Evolutionary conservation across 2,888 invertebrate species (phyloP).

Genomic region (Eurytoma californica): DNA sequence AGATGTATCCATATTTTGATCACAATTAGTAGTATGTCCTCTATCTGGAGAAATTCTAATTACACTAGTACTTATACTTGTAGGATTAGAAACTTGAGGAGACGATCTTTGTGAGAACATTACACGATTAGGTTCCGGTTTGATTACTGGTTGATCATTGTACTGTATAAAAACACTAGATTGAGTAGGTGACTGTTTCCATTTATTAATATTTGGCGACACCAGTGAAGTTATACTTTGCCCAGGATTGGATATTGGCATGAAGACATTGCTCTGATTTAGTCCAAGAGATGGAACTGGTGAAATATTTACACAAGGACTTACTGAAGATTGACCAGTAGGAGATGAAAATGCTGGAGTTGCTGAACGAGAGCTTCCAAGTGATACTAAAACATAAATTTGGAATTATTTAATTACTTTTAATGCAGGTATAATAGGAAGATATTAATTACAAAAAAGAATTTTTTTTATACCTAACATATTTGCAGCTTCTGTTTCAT

Average conservation of each 20-base stretch:
- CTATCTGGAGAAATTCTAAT: constrained; percentile 87
- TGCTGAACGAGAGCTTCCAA: constrained; percentile 94
- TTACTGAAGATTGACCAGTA: constrained; percentile 81
- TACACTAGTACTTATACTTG: constrained; percentile 82
- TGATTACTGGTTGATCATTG: constrained; percentile 75
- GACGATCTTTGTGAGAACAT: constrained; percentile 79
- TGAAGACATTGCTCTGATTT: constrained; percentile 89
- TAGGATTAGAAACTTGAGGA: constrained; percentile 70
- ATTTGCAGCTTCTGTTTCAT: constrained; percentile 97
- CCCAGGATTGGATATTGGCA: constrained; percentile 89
- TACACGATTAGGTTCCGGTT: constrained; percentile 80
- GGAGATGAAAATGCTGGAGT: constrained; percentile 92
- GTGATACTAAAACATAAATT: constrained; percentile 81
- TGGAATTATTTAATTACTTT: background rate
- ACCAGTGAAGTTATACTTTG: constrained; percentile 75
- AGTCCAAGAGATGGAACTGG: constrained; percentile 82
- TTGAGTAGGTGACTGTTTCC: constrained; percentile 75
- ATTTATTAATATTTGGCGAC: constrained; percentile 69
- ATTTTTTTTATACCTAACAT: constrained; percentile 85
- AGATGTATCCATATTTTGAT: constrained; percentile 64
- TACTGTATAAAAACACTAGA: constrained; percentile 75
- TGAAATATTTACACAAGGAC: constrained; percentile 82
- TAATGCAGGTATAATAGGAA: background rate
- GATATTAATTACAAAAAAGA: constrained; percentile 4
- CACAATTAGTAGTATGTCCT: constrained; percentile 62